Evolutionary conservation across 2,888 invertebrate genomes (phyloP).

Genomic region (Caenorhabditis zanzibari): DNA sequence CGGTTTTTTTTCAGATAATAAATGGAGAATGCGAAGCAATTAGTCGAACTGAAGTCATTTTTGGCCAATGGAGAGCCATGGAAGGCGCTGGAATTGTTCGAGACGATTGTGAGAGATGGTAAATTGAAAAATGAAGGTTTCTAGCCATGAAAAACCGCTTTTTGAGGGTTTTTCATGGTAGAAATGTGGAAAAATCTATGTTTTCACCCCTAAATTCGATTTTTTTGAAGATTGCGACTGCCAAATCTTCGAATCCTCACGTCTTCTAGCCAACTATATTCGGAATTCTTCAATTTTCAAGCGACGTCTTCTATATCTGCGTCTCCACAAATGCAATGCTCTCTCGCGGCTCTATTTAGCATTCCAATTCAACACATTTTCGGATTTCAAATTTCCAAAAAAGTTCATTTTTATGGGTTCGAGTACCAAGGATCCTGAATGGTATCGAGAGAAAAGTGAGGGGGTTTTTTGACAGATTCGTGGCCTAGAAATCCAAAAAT

Average conservation of each 20-base stretch:
- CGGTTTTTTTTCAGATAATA: no score
- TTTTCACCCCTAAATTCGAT: no score
- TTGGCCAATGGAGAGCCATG: constrained; percentile 6
- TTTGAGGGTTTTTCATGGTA: no score
- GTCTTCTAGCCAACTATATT: constrained; percentile 33
- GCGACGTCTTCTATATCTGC: not conserved
- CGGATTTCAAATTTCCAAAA: constrained; percentile 24
- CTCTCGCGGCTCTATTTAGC: constrained; percentile 29
- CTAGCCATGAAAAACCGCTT: not conserved
- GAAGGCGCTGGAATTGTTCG: not conserved
- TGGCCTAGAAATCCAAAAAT: no score
- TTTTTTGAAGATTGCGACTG: not conserved
- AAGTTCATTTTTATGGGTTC: constrained; percentile 28
- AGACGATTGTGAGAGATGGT: constrained; percentile 19
- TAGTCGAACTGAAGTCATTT: constrained; percentile 16
- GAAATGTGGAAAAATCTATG: no score
- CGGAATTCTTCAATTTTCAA: constrained; percentile 37
- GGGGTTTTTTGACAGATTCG: not conserved
- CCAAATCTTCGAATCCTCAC: constrained; percentile 15
- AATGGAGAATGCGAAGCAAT: constrained; percentile 8
- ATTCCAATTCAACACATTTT: constrained; percentile 26
- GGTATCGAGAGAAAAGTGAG: not conserved
- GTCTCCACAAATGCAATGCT: constrained; percentile 8
- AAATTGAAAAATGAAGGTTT: not conserved
- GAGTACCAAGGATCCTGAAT: not conserved